These are phyloP conservation scores for Larimichthys polyactis DNA, from an alignment of 2,113 vertebrate genomes.

Conservation along the genomic window DNA sequence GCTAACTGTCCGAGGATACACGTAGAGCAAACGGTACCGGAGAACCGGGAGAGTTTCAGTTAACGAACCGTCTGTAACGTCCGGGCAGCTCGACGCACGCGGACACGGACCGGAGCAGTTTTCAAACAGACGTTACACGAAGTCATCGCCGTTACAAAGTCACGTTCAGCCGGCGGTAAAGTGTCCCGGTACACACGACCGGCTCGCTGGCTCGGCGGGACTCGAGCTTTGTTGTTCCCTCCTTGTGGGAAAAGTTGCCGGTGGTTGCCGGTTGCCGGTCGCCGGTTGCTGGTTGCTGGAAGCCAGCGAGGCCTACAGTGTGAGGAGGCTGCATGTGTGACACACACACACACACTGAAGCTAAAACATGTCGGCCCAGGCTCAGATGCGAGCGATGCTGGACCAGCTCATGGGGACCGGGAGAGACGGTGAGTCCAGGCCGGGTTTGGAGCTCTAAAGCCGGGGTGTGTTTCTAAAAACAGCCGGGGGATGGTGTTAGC, in stretches of 20 bases:
- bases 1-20: constrained; percentile 24
- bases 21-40: constrained; percentile 23
- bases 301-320: constrained; percentile 65
- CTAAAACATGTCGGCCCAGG: constrained; percentile 94
- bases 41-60: not conserved
- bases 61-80: constrained; percentile 19
- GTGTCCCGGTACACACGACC: not conserved
- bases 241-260: constrained; percentile 60
- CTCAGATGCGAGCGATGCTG: constrained; percentile 98
- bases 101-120: constrained; percentile 53
- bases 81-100: constrained; percentile 20
- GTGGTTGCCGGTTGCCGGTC: not conserved
- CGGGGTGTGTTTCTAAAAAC: too few relatives aligned
- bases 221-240: constrained; percentile 2
- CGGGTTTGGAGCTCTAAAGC: too few relatives aligned
- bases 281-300: not conserved
- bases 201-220: constrained; percentile 3
- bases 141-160: constrained; percentile 50
- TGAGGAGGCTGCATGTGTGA: constrained; percentile 69
- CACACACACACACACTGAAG: constrained; percentile 14
- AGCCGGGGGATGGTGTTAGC: constrained; percentile 25
- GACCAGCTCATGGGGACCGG: constrained; percentile 99
- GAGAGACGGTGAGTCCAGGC: constrained; percentile 92
- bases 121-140: constrained; percentile 63
- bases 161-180: constrained; percentile 30